Evolutionary conservation across 2,797 vertebrate genomes (phyloP), one percentile per base, ranked within the genome.

Genomic region (Pogoniulus pusillus): DNA sequence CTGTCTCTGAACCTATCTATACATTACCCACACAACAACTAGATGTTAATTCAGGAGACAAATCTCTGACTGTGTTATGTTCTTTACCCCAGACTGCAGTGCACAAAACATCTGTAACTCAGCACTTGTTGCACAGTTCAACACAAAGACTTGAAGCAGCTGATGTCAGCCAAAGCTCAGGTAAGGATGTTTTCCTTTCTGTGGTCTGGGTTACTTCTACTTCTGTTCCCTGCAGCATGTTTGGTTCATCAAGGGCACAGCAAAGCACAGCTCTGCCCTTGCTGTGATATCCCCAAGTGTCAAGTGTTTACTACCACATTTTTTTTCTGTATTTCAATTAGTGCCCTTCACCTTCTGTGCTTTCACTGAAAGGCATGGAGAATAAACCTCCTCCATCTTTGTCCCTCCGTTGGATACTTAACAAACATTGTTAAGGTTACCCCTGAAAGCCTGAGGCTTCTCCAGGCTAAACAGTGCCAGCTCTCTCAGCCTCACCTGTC

Each of bases 401-500:
- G 34, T 53, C 8, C 26, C 17, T 59, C 64, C 37, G 16, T 37
- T 60, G 58, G 34, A 6, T 2, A 2, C 34, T 43, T 76, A 30
- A 4, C 45, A 65, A 14, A 29, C 4, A 2, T 1, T 4, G 5
- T 3, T 7, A 1, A 13, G 43, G 34, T 15, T 66, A 9, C 20
- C 43, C 11, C 41, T 22, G 60, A 23, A 49, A 41, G 63, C 13
- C 35, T 4, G 54, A 16, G 63, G 12, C 35, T 81, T 58, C 71
- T 78, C 34, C 20, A 27, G 53, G 64, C 45, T 69, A 14, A 24
- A 16, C 75, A 30, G 55, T 24, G n/a, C 32, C 55, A 57, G 59
- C 39, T 59, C 12, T 53, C 47, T 24, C 15, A 55, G 0, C 53
- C 17, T 78, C 51, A 7, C 0, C 0, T 24, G n/a, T 4, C 62